These are phyloP conservation scores for Actinia tenebrosa DNA, from an alignment of 64 coral and sea anemone species.

Conservation along the genomic window DNA sequence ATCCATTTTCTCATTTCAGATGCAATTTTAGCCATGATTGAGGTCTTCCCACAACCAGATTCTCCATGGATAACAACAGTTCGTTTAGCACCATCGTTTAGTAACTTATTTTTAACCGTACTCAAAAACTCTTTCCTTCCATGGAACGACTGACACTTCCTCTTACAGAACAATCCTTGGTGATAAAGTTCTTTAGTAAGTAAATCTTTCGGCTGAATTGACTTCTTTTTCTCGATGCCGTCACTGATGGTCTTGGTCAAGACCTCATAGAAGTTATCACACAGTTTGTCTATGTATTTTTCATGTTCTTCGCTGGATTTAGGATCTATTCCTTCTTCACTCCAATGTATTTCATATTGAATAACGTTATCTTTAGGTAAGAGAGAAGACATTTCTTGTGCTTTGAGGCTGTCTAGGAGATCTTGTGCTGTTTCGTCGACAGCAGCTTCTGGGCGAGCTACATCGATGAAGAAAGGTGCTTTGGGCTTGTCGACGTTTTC, in stretches of 20 bases:
- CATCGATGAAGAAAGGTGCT: slow-evolving; percentile 67
- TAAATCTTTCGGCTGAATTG: slow-evolving; percentile 40
- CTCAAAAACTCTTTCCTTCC: slow-evolving; percentile 73
- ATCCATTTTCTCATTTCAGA: slow-evolving; percentile 36
- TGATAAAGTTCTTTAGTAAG: slow-evolving; percentile 79
- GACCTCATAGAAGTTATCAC: slow-evolving; percentile 58
- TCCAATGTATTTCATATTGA: slow-evolving; percentile 71
- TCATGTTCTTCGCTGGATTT: slow-evolving; percentile 33
- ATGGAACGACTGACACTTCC: slow-evolving; percentile 78
- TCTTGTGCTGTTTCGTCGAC: slow-evolving; percentile 74
- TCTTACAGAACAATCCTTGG: slow-evolving; percentile 86
- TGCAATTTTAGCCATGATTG: slow-evolving; percentile 78
- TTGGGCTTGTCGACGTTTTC: slow-evolving; percentile 44
- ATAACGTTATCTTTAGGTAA: slow-evolving; percentile 56
- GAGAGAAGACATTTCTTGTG: slow-evolving; percentile 39
- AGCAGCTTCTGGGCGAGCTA: slow-evolving; percentile 31
- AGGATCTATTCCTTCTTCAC: slow-evolving; percentile 69
- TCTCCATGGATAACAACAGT: slow-evolving; percentile 70
- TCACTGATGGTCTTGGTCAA: slow-evolving; percentile 60
- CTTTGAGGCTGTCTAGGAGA: slow-evolving; percentile 43
- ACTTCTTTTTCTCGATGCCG: slow-evolving; percentile 55
- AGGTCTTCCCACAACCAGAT: slow-evolving; percentile 95
- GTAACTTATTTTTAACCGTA: slow-evolving; percentile 39
- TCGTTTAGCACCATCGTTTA: slow-evolving; percentile 18
- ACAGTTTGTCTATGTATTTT: slow-evolving; percentile 73